These are phyloP conservation scores for Parauchenoglanis punctatus DNA, from an alignment of 2,797 vertebrate genomes.

Conservation along the genomic window DNA sequence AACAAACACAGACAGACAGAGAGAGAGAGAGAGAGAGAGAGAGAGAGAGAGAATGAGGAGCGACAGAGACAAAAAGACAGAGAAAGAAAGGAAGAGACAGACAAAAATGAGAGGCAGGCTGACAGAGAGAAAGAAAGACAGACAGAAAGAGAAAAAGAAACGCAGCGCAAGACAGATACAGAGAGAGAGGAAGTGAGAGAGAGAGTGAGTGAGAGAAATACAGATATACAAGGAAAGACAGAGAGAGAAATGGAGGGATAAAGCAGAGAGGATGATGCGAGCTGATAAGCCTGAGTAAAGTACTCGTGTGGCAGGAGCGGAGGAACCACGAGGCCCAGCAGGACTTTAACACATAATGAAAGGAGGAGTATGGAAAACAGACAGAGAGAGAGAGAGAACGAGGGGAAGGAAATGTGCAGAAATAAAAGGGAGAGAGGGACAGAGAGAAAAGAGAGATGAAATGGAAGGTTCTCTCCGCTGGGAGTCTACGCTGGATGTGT, in stretches of 20 bases:
- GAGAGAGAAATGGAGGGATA: neutral
- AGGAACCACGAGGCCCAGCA: slow-evolving; percentile 11
- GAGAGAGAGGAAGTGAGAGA: neutral
- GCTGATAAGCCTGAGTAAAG: slow-evolving; percentile 43
- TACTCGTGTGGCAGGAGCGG: slow-evolving; percentile 29
- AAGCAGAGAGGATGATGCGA: slow-evolving; percentile 25
- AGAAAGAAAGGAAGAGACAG: neutral
- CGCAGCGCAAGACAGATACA: neutral
- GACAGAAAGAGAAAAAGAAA: neutral
- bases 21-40: neutral
- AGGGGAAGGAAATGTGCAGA: neutral
- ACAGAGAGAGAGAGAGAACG: neutral
- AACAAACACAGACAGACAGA: neutral
- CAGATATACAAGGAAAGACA: neutral
- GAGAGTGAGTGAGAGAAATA: neutral
- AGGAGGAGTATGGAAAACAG: neutral
- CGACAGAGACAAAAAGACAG: slow-evolving; percentile 30
- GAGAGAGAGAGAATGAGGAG: neutral
- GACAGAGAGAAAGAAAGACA: neutral
- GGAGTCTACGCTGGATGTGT: slow-evolving; percentile 38
- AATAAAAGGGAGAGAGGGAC: neutral
- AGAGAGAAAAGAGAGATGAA: slow-evolving; percentile 7
- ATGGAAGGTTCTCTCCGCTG: slow-evolving; percentile 10
- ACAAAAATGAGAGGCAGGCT: neutral
- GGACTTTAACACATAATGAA: slow-evolving; percentile 31